Conservation (phyloP, 1,140 invertebrate genomes). For the Pseudomyrmex cubaensis region DNA sequence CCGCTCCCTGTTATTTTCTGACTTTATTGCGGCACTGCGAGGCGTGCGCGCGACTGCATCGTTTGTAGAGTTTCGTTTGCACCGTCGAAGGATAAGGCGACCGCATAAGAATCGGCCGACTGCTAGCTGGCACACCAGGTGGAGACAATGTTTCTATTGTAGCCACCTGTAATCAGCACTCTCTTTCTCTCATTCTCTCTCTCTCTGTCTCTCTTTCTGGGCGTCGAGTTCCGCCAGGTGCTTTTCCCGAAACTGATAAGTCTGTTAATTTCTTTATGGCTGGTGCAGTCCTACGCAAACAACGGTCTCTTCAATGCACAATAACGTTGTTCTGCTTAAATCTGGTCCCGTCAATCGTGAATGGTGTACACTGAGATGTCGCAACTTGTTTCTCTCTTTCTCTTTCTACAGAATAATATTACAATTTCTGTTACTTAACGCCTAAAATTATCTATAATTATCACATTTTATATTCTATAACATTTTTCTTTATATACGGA, state of each 20-base stretch:
- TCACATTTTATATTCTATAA: not conserved
- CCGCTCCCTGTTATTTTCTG: constrained; percentile 70
- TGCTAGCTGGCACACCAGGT: constrained; percentile 34
- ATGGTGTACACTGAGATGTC: not conserved
- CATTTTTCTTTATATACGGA: not conserved
- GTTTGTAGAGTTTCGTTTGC: constrained; percentile 78
- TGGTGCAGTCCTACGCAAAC: constrained; percentile 68
- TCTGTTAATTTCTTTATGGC: constrained; percentile 79
- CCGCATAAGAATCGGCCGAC: constrained; percentile 45
- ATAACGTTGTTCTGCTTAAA: constrained; percentile 62
- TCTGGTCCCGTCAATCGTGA: constrained; percentile 51
- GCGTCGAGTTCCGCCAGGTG: constrained; percentile 74
- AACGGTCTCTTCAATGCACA: constrained; percentile 48
- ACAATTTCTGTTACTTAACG: not conserved
- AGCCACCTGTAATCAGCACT: constrained; percentile 65
- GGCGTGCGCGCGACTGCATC: constrained; percentile 55
- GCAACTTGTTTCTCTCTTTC: not conserved
- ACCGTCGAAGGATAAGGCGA: constrained; percentile 41
- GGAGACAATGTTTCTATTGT: constrained; percentile 74
- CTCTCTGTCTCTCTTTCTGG: not conserved
- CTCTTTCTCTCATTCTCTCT: not conserved
- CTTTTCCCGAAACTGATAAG: constrained; percentile 80
- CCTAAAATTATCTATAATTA: not conserved
- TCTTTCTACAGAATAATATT: not conserved
- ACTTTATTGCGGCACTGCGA: constrained; percentile 68